A percentile compares a stretch with the other conserved stretches of the same genome.
phyloP scores from a whole-genome alignment of 2,888 invertebrate species.

The Cryptocheilus praepositus region DNA sequence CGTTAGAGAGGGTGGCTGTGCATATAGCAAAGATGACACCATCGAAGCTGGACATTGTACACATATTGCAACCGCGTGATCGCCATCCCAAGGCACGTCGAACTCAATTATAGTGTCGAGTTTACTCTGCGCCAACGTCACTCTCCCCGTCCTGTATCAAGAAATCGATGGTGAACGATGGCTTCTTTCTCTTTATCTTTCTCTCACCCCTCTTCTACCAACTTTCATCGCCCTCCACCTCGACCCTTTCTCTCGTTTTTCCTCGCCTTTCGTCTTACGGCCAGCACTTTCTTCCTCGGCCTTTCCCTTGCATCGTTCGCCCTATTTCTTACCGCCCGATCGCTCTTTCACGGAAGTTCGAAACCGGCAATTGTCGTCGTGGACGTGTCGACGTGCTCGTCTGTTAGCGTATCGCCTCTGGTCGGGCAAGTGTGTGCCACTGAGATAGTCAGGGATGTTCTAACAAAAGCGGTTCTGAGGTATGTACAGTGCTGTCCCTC shows the following conservation, averaged over 20 bases:
- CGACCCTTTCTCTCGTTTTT: background rate
- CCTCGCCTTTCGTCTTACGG: conserved; percentile 9
- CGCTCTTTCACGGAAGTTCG: conserved; percentile 17
- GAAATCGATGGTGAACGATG: conserved; percentile 59
- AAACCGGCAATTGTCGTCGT: too few species aligned
- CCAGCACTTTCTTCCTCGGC: conserved; percentile 1
- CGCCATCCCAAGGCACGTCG: conserved; percentile 48
- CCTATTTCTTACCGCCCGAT: too few species aligned
- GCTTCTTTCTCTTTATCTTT: conserved; percentile 35
- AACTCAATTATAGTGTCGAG: conserved; percentile 55
- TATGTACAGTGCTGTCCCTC: too few species aligned
- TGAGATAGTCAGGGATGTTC: too few species aligned
- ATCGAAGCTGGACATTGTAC: too few species aligned
- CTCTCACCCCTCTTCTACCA: conserved; percentile 1
- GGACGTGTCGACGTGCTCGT: too few species aligned
- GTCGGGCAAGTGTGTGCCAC: too few species aligned
- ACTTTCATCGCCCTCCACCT: background rate
- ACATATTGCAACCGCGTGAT: conserved; percentile 27
- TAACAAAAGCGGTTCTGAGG: too few species aligned
- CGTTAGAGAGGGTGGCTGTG: too few species aligned
- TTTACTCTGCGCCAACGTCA: conserved; percentile 49
- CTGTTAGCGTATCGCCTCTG: too few species aligned
- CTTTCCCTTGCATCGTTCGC: background rate
- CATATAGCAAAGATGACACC: too few species aligned
- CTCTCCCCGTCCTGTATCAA: conserved; percentile 46